Base-by-base conservation (phyloP, 2,113 vertebrate species). In the Takifugu flavidus region DNA sequence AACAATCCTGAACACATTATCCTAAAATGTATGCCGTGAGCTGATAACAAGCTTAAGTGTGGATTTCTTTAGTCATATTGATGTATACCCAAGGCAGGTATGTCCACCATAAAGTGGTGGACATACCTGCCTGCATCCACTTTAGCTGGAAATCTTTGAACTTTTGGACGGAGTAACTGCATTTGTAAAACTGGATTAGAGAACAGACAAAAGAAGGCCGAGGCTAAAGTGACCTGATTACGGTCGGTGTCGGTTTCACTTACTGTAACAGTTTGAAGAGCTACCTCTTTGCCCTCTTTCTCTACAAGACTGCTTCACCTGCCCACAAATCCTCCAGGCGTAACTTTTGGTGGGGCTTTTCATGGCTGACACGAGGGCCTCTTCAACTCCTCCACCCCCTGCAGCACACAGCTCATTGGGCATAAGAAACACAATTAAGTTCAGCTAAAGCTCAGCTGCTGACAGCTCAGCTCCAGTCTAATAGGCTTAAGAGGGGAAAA, bases 181-280 rank as follows among this genome's bases (percentile, higher is more conserved):
- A 91, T 90, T 91, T 78, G 77, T 63, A 56, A 93, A 94, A 97
- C 92, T 89, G 91, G 95, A 95, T 96, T 95, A 96, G 65, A 76
- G 62, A 13, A 66, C 79, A 78, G 75, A 71, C 83, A 88, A 94
- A 92, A 89, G 85, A 53, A 84, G 69, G 79, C 86, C 79, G 76
- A 72, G 69, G 76, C 72, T 67, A 87, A 83, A 90, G 77, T 81
- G 90, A 87, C 84, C 85, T 65, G 89, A 91, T 92, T 90, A 89
- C 84, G 68, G 84, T 70, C 65, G 82, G 89, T 89, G 87, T 93
- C 90, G 83, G 82, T 91, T 90, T 90, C 89, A 77, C 62, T 67
- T 90, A 20, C 20, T 20, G 20, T 20, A 82, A 87, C 88, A 80
- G 75, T 77, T 27, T 31, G 47, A 79, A 83, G 82, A 80, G 83